These are phyloP conservation scores for Arctia plantaginis DNA, from an alignment of 2,888 invertebrate species.

Conservation along the genomic window DNA sequence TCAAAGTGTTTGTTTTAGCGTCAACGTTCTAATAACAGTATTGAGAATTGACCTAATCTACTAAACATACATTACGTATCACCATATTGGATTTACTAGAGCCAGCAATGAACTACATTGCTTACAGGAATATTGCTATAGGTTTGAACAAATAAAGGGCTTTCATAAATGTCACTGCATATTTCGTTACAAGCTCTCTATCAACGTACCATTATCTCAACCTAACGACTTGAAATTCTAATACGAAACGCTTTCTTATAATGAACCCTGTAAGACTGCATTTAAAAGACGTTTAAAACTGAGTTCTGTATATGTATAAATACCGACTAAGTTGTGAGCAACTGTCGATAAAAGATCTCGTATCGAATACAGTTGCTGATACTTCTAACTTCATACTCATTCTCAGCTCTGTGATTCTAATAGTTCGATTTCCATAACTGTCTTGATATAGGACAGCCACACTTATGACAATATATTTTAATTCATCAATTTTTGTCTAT, in stretches of 20 bases:
- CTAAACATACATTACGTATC: not conserved
- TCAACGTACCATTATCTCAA: not conserved
- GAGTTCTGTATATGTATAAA: no score
- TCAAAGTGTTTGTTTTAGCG: not conserved
- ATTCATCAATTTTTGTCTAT: no score
- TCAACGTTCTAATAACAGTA: not conserved
- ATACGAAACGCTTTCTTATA: not conserved
- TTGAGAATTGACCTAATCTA: not conserved
- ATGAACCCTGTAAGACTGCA: not conserved
- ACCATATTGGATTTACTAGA: not conserved
- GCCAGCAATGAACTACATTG: not conserved
- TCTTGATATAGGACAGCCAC: no score
- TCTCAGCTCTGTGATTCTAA: no score
- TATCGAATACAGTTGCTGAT: no score
- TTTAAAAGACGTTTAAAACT: not conserved
- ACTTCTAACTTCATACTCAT: no score
- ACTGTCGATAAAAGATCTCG: no score
- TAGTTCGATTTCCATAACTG: no score
- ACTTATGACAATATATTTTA: no score
- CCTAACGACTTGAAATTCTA: no score
- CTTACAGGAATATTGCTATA: not conserved
- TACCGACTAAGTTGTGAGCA: no score
- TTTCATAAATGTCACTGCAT: not conserved
- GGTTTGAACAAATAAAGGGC: not conserved
- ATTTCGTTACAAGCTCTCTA: not conserved